Evolutionary conservation across 2,888 invertebrate species (phyloP).

Genomic region (Agonum fuliginosum): DNA sequence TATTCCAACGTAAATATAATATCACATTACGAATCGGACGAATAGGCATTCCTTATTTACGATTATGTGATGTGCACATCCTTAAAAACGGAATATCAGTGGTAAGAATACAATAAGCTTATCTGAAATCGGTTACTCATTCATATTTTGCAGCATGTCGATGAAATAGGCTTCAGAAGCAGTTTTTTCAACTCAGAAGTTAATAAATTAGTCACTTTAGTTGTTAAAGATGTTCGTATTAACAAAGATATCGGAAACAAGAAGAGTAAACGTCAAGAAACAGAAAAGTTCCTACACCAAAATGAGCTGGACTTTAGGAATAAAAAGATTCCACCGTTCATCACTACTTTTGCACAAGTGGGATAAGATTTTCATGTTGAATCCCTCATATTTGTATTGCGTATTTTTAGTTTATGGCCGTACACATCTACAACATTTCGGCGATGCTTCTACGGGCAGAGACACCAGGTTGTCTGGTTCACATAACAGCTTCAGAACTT

Average conservation of each 20-base stretch:
- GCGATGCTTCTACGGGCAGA: slow-evolving; percentile 78
- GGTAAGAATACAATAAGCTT: slow-evolving; percentile 73
- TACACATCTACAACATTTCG: slow-evolving; percentile 85
- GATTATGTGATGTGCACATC: slow-evolving; percentile 86
- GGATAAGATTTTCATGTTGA: slow-evolving; percentile 44
- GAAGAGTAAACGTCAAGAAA: neutral
- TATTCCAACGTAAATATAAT: slow-evolving; percentile 86
- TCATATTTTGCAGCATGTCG: slow-evolving; percentile 81
- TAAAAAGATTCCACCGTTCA: slow-evolving; percentile 85
- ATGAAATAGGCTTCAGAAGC: slow-evolving; percentile 89
- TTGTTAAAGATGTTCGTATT: slow-evolving; percentile 87
- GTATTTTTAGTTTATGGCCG: slow-evolving; percentile 84
- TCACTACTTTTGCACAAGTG: slow-evolving; percentile 90
- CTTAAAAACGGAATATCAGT: slow-evolving; percentile 86
- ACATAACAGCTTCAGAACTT: slow-evolving; percentile 82
- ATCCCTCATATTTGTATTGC: slow-evolving; percentile 60
- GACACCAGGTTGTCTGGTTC: slow-evolving; percentile 82
- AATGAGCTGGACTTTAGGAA: slow-evolving; percentile 79
- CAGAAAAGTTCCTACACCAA: slow-evolving; percentile 62
- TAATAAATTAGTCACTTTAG: slow-evolving; percentile 87
- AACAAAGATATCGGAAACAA: slow-evolving; percentile 81
- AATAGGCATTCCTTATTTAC: slow-evolving; percentile 87
- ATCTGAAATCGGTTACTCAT: slow-evolving; percentile 3
- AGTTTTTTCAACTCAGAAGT: slow-evolving; percentile 93
- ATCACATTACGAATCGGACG: slow-evolving; percentile 87